Base-by-base conservation (phyloP, 2,797 vertebrate species). In the Tiaroga cobitis region DNA sequence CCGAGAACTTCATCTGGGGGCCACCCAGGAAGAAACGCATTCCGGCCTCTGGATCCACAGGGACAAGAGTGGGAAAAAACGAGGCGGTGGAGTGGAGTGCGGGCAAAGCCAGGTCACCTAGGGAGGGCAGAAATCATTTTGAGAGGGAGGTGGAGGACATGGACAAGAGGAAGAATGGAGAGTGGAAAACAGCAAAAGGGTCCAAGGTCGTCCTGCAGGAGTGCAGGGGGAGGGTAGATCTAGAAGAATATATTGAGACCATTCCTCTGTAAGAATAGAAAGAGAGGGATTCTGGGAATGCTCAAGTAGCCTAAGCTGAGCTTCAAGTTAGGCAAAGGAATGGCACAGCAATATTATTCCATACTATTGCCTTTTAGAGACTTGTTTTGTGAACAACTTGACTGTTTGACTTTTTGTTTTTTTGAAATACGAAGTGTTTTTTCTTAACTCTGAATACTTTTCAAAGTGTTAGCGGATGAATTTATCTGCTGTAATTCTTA, bases 1-100 rank as follows among this genome's bases (percentile, higher is more conserved):
- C 95, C 3, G 97, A 98, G 86, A 96, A 97, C 92, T 99, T 99
- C 91, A 96, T 99, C 90, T 99, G 98, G 98, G 97, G 98, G 2
- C 97, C 97, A 0, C 94, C 95, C 0, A 92, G 90, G 78, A 97
- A 94, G 85, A 94, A 91, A 70, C 83, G 90, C 37, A 41, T 81
- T n/a, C 74, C 56, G 3, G 65, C 13, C 11, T 72, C 76, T 74
- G 94, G 59, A 11, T 59, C 43, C 63, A 5, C n/a, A 93, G 95
- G 94, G 89, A 68, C 94, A 1, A 87, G 88, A 89, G 3, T 91
- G 41, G 77, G 95, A 92, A 86, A 91, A 77, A 82, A 87, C 32
- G 90, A 3, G 88, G 90, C 3, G 88, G 88, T 10, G 90, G 93
- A 90, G 32, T 80, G 84, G 56, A 87, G 68, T 46, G 34, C n/a